Conservation (phyloP, 2,888 invertebrate genomes). For the Sarcophaga variegata region DNA sequence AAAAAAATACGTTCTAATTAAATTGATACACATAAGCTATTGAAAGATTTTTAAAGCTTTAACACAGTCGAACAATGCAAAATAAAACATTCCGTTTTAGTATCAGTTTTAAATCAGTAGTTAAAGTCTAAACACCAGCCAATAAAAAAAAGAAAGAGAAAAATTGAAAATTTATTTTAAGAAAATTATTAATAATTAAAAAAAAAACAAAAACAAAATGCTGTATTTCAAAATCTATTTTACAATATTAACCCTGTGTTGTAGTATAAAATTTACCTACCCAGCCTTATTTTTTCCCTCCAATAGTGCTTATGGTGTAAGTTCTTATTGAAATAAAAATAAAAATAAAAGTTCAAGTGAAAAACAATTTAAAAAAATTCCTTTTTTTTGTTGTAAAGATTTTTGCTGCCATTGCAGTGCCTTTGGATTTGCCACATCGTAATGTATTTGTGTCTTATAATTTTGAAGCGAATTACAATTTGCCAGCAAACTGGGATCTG, state of each 20-base stretch:
- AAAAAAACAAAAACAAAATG: conserved; percentile 30
- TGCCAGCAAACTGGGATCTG: conserved; percentile 83
- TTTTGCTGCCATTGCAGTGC: conserved; percentile 88
- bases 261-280: background rate
- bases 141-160: background rate
- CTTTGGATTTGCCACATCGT: conserved; percentile 86
- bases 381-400: conserved; percentile 81
- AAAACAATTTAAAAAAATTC: background rate
- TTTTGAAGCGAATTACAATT: conserved; percentile 87
- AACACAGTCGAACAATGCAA: conserved; percentile 19
- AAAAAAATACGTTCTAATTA: conserved; percentile 57
- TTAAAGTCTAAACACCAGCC: conserved; percentile 33
- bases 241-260: background rate
- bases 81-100: conserved; percentile 8
- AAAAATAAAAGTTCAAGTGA: background rate
- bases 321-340: conserved; percentile 55
- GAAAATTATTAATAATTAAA: background rate
- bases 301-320: conserved; percentile 79
- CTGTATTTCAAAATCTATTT: conserved; percentile 23
- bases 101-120: conserved; percentile 41
- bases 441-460: conserved; percentile 89
- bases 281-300: conserved; percentile 76
- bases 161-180: background rate
- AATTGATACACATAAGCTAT: conserved; percentile 58
- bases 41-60: conserved; percentile 61